Percentiles rank a stretch among this genome's conserved stretches.
phyloP scores from a whole-genome alignment of 2,888 invertebrate species.

The Coremacera marginata region DNA sequence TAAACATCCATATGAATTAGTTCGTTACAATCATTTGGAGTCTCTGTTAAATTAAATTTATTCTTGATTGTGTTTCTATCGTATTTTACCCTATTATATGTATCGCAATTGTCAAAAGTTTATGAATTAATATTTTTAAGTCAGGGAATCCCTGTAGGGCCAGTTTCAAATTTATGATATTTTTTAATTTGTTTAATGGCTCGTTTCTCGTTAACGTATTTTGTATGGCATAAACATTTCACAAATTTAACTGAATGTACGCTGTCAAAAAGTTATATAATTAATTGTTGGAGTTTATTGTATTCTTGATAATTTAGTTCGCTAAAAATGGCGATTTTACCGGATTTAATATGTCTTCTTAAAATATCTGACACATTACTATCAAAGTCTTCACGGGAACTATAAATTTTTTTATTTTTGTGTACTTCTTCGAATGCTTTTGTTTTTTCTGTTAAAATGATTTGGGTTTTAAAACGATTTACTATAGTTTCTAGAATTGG shows the following conservation, averaged over 20 bases:
- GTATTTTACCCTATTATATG: no score
- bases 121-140: conserved; percentile 40
- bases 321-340: conserved; percentile 1
- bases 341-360: neutral
- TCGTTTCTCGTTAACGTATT: conserved; percentile 34
- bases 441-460: neutral
- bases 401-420: neutral
- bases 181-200: conserved; percentile 42
- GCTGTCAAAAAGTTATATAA: neutral
- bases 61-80: no score
- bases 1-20: no score
- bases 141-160: conserved; percentile 44
- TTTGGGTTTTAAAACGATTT: conserved; percentile 28
- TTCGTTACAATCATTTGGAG: no score
- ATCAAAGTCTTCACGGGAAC: neutral
- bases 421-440: neutral
- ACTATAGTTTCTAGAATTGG: conserved; percentile 35
- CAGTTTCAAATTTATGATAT: conserved; percentile 46
- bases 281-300: neutral
- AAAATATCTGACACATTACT: neutral
- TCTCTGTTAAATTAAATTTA: no score
- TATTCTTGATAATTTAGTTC: neutral
- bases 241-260: neutral
- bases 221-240: neutral
- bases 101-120: conserved; percentile 43